Base-by-base conservation (phyloP, 2,888 invertebrate genomes). In the Spodoptera littoralis region DNA sequence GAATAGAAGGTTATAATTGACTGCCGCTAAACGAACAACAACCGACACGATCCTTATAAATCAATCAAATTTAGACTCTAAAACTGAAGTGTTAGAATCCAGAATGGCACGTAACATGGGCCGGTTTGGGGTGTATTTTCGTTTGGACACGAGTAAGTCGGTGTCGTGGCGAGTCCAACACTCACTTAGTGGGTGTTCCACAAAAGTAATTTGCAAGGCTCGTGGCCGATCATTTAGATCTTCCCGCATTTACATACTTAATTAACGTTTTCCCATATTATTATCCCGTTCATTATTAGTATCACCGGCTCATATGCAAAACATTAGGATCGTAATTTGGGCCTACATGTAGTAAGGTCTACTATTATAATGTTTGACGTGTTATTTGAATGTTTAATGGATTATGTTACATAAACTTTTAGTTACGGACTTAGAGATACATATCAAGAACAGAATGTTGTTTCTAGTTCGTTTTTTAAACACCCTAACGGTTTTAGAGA, bases 1-100 rank as follows among this genome's bases (percentile, higher is more conserved):
- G 88, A 91, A 93, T 92, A 92, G 90, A 90, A 90, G 88, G 90
- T 92, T 90, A 92, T 92, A 92, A 92, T 92, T 92, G 92, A 90
- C 89, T 87, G 75, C 76, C 75, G 83, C 82, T 88, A 86, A 86
- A 80, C 87, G 84, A 91, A 90, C 85, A 91, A 88, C 88, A 85
- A 85, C 87, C 84, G 66, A 88, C 87, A 76, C 78, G 82, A 77
- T 84, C 60, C 69, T 62, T 65, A 66, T 66, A 64, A 75, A 81
- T 82, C 86, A 82, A 84, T 87, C 86, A 85, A 92, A 88, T 84
- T 79, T 88, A 76, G 76, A 81, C 88, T 84, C 83, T 92, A 86
- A 68, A 77, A 56, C 63, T 56, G 51, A 18, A 51, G 51, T 11
- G 44, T 68, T 77, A 83, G 75, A 70, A 74, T 76, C 76, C 60